phyloP scores from a whole-genome alignment of 1,140 invertebrate species.

The Limonius californicus region DNA sequence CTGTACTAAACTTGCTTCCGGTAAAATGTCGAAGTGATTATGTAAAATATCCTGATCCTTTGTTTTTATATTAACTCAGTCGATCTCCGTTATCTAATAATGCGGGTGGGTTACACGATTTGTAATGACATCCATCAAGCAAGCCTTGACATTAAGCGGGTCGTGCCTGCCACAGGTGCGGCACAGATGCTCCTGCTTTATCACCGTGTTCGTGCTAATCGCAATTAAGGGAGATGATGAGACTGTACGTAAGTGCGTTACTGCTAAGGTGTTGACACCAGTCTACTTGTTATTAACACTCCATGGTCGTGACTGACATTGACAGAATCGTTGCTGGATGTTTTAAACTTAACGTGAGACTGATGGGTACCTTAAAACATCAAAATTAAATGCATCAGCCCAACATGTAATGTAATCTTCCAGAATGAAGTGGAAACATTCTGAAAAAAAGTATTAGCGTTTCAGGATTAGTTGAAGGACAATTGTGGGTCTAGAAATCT shows the following conservation, averaged over 20 bases:
- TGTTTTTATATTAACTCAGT: neutral
- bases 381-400: too few relatives aligned
- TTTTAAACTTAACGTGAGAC: too few relatives aligned
- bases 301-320: neutral
- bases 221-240: slow-evolving; percentile 1
- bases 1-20: too few relatives aligned
- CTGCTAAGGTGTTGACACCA: neutral
- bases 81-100: neutral
- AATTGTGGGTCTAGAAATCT: too few relatives aligned
- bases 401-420: too few relatives aligned
- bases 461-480: too few relatives aligned
- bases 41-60: neutral
- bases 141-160: neutral
- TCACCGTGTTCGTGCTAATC: neutral
- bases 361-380: too few relatives aligned
- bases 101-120: neutral
- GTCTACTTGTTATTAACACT: neutral
- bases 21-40: too few relatives aligned
- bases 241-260: neutral
- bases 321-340: neutral
- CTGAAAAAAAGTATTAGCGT: too few relatives aligned
- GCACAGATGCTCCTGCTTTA: neutral
- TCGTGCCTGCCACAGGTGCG: neutral
- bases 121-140: neutral
- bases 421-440: too few relatives aligned